Conservation (phyloP, 2,797 vertebrate genomes). For the Siniperca obscura region DNA sequence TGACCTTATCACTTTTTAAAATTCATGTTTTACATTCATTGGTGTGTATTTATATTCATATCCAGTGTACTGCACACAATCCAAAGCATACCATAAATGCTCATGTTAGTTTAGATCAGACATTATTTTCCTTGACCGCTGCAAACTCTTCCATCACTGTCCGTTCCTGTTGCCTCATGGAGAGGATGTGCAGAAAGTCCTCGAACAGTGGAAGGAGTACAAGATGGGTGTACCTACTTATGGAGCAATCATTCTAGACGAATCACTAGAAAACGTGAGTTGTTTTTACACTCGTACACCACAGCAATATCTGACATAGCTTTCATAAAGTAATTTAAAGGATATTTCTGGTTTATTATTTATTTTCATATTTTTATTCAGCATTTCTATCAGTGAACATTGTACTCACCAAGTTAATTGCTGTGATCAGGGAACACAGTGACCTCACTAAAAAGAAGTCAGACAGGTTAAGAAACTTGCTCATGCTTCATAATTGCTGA, state of each 20-base stretch:
- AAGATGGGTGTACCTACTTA: conserved; percentile 99
- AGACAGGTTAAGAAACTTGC: no score
- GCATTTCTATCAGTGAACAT: neutral
- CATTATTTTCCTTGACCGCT: conserved; percentile 82
- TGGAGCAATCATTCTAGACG: conserved; percentile 98
- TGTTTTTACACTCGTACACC: neutral
- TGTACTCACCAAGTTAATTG: neutral
- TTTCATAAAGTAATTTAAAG: neutral
- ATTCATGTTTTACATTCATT: neutral
- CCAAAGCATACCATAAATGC: neutral
- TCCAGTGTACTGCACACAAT: neutral
- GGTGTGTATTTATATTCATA: neutral
- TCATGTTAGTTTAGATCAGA: neutral
- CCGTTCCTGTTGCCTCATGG: conserved; percentile 97
- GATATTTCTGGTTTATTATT: no score
- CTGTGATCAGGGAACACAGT: neutral
- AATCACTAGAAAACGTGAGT: conserved; percentile 94
- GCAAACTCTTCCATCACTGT: conserved; percentile 95
- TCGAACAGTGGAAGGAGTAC: conserved; percentile 99
- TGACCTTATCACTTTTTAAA: neutral
- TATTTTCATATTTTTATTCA: neutral
- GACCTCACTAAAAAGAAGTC: no score
- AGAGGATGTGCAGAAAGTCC: conserved; percentile 96
- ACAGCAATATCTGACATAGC: neutral
- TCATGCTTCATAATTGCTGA: no score